Base-by-base conservation (phyloP, 2,797 vertebrate genomes). In the Lates japonicus region DNA sequence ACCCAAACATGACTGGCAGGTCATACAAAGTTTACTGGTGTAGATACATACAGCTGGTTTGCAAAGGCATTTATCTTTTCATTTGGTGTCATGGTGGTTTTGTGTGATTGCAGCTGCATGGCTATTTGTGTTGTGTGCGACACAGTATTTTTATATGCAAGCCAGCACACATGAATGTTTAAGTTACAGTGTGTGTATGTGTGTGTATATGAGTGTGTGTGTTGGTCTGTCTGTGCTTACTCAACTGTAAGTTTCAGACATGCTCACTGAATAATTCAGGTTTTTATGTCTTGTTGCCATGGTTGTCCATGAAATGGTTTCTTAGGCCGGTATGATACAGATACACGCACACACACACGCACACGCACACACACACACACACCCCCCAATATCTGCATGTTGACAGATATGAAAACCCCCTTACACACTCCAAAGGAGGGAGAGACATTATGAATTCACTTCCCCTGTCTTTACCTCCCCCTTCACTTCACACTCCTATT, bases 191-290 rank as follows among this genome's bases (percentile, higher is more conserved):
- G 39, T 41, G 48, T 31, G 57, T 60, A 22, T 35, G n/a, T 19
- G 42, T 20, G 25, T 42, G 20, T n/a, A 14, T 3, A 29, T 29
- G 25, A 29, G 54, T 7, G 62, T 52, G 62, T 61, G 73, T 59
- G 57, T 51, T 25, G 35, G 63, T 48, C 65, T 59, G 79, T 70
- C 79, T 82, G 88, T 88, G 92, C 75, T 90, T 87, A 91, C 81
- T 92, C 87, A 76, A 90, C 90, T 92, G 92, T 90, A 94, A 93
- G 81, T 92, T 92, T 93, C 93, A 95, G 94, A 95, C 93, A 86
- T 68, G 63, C 69, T 57, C 78, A 7, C 75, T 95, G 83, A 95
- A 95, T 95, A 86, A 95, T 95, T 95, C 86, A 94, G 74, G 20
- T 83, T 92, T 87, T 89, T 42, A 90, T 76, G 77, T 90, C 86